Conservation (phyloP, 2,888 invertebrate species). For the Euzophera pinguis region DNA sequence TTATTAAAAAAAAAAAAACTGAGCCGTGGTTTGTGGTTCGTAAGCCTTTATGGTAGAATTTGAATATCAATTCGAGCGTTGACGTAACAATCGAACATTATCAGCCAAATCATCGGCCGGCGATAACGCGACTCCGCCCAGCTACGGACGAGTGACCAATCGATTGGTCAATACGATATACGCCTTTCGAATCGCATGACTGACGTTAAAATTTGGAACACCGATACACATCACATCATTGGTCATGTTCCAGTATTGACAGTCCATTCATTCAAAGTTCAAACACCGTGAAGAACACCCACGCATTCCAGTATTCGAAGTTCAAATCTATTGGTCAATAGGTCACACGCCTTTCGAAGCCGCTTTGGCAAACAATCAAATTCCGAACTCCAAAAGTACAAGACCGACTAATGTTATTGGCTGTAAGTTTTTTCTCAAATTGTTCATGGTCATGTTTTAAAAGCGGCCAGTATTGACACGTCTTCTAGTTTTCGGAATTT, state of each 20-base stretch:
- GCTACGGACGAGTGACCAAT: constrained; percentile 63
- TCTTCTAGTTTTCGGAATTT: constrained; percentile 28
- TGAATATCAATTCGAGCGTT: constrained; percentile 19
- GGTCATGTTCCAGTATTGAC: constrained; percentile 7
- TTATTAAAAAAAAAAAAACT: background rate
- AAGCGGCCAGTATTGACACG: constrained; percentile 13
- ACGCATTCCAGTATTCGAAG: constrained; percentile 5
- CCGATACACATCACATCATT: constrained; percentile 12
- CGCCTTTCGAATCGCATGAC: constrained; percentile 34
- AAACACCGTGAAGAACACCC: constrained; percentile 7
- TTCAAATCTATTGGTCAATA: constrained; percentile 10
- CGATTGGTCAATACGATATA: constrained; percentile 58
- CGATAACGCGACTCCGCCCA: constrained; percentile 65
- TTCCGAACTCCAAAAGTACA: constrained; percentile 11
- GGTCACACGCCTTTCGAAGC: constrained; percentile 9
- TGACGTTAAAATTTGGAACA: constrained; percentile 18
- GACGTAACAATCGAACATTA: constrained; percentile 37
- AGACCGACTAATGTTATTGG: constrained; percentile 5
- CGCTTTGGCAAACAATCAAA: constrained; percentile 5
- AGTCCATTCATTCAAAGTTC: background rate
- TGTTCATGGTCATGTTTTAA: constrained; percentile 6
- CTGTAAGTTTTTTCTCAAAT: constrained; percentile 6
- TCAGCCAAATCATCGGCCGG: constrained; percentile 34
- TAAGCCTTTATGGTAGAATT: background rate
- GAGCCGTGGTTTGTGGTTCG: too few species aligned